Conservation (phyloP, 2,888 invertebrate species). For the Lycophotia porphyrea region DNA sequence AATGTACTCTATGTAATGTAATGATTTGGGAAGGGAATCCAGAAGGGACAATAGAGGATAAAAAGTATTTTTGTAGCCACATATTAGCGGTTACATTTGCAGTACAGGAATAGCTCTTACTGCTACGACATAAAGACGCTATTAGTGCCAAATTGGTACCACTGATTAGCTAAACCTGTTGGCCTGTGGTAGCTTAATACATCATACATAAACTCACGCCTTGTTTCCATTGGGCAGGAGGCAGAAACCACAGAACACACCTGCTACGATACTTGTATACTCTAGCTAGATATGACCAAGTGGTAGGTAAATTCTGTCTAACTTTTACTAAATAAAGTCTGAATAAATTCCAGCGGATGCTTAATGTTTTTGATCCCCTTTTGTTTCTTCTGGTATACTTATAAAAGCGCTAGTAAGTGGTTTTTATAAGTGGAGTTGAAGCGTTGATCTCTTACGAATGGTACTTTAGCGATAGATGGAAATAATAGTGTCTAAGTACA, state of each 20-base stretch:
- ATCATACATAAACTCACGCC: background rate
- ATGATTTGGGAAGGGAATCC: slow-evolving; percentile 46
- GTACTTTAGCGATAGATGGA: slow-evolving; percentile 71
- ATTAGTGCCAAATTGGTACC: background rate
- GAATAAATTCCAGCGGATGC: background rate
- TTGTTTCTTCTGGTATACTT: slow-evolving; percentile 53
- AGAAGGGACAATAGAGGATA: slow-evolving; percentile 30
- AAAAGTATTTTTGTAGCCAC: background rate
- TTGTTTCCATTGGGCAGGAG: background rate
- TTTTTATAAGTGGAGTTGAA: slow-evolving; percentile 56
- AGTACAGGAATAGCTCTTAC: background rate
- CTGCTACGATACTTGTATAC: background rate
- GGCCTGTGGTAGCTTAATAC: background rate
- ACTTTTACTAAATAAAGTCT: background rate
- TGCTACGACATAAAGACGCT: background rate
- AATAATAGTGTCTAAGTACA: slow-evolving; percentile 57
- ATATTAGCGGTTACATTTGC: background rate
- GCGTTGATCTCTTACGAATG: slow-evolving; percentile 81
- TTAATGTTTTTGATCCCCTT: background rate
- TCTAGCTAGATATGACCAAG: background rate
- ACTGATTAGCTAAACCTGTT: background rate
- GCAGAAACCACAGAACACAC: background rate
- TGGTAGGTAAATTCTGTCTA: background rate
- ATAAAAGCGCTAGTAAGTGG: slow-evolving; percentile 40
- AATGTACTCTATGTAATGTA: slow-evolving; percentile 27